These are phyloP conservation scores for Nilaparvata lugens DNA, from an alignment of 1,140 invertebrate genomes.

Conservation along the genomic window DNA sequence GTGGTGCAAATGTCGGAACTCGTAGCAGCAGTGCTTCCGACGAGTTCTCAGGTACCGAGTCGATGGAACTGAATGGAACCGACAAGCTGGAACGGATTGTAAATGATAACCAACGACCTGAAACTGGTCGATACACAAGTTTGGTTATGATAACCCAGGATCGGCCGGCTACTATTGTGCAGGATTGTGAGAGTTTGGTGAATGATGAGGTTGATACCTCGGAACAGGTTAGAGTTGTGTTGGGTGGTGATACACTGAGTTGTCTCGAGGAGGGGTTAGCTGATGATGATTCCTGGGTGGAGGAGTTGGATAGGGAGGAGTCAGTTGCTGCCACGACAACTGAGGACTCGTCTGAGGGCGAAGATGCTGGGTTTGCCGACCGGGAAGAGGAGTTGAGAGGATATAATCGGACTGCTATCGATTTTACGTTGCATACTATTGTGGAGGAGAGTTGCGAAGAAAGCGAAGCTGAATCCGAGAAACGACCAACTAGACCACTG, in stretches of 20 bases:
- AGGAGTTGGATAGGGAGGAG: constrained; percentile 64
- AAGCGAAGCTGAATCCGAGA: constrained; percentile 57
- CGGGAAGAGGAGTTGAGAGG: constrained; percentile 67
- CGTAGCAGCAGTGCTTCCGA: constrained; percentile 21
- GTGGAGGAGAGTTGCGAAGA: constrained; percentile 91
- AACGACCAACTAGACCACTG: constrained; percentile 56
- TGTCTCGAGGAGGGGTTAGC: constrained; percentile 72
- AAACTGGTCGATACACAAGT: constrained; percentile 65
- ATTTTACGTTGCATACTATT: constrained; percentile 87
- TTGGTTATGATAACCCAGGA: constrained; percentile 79
- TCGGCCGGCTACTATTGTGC: constrained; percentile 27
- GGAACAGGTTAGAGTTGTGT: constrained; percentile 46
- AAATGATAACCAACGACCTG: constrained; percentile 28
- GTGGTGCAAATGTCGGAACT: constrained; percentile 17
- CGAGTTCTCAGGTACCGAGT: constrained; percentile 30
- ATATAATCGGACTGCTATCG: constrained; percentile 61
- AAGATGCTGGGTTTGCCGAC: constrained; percentile 33
- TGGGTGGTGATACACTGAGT: constrained; percentile 53
- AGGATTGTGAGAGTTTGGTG: not conserved
- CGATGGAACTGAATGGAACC: constrained; percentile 28
- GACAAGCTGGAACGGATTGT: constrained; percentile 21
- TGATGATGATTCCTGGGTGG: constrained; percentile 81
- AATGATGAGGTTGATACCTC: constrained; percentile 16
- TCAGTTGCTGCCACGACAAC: constrained; percentile 38
- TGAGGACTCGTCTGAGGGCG: constrained; percentile 45